Conservation (phyloP, 64 coral and sea anemone genomes). For the Montipora sp. region DNA sequence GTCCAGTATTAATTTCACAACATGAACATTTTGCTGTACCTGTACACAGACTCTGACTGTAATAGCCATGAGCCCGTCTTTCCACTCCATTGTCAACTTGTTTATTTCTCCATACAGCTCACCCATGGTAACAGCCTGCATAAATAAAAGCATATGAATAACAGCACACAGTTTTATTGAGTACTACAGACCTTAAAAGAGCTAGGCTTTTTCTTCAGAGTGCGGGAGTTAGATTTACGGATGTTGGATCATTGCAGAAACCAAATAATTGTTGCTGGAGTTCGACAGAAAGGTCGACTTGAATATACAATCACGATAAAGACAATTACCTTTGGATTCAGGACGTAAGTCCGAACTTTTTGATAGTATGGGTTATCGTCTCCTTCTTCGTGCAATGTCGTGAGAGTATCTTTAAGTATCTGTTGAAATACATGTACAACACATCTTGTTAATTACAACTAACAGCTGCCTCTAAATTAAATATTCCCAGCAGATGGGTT, state of each 20-base stretch:
- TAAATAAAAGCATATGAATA: neutral
- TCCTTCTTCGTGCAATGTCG: constrained; percentile 68
- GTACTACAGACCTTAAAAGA: too few relatives aligned
- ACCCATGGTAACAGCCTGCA: constrained; percentile 92
- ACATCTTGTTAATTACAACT: too few relatives aligned
- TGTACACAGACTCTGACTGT: constrained; percentile 98
- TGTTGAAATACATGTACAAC: neutral
- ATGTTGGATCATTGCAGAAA: too few relatives aligned
- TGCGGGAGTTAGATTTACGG: too few relatives aligned
- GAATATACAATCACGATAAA: neutral
- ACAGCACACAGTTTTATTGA: neutral
- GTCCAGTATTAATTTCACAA: too few relatives aligned
- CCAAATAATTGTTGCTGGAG: too few relatives aligned
- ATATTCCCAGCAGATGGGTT: too few relatives aligned
- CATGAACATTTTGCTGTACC: constrained; percentile 9
- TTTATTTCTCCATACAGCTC: constrained; percentile 98
- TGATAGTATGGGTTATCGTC: constrained; percentile 89
- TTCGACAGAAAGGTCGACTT: neutral
- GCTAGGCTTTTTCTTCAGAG: too few relatives aligned
- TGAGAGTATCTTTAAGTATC: constrained; percentile 84
- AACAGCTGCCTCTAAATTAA: too few relatives aligned
- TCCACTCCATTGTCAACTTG: constrained; percentile 98
- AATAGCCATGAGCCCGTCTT: constrained; percentile 93
- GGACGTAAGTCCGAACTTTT: constrained; percentile 83
- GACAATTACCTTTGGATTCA: constrained; percentile 90